Evolutionary conservation across 2,113 vertebrate genomes (phyloP), one percentile per base, ranked within the genome.

Genomic region (Ursus arctos): DNA sequence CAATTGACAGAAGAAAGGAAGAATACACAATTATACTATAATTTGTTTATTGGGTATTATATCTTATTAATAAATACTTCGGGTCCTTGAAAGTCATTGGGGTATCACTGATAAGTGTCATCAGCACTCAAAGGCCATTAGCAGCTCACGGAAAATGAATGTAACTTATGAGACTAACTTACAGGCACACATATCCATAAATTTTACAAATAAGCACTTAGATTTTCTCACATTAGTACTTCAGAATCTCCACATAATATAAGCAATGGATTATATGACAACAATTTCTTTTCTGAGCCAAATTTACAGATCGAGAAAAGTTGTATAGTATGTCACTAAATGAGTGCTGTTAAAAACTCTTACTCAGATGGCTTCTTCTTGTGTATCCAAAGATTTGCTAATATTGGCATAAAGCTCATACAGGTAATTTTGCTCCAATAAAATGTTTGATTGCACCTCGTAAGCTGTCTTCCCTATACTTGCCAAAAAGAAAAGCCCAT

Each of bases 301-400:
- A 83, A 96, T 92, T 86, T 94, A 83, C 26, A 90, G 91, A 74
- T 81, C 96, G 31, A 85, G 71, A 65, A 93, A 96, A 65, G 7
- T 28, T 53, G 19, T 65, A 53, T 33, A 57, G 36, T 71, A 14
- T 86, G n/a, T 36, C 31, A 82, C 24, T 69, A 72, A 77, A 26
- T 21, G 24, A 91, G 53, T 88, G 28, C 33, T 91, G 94, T 92
- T 28, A 67, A 94, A 97, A 77, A 84, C 47, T 67, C 61, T 65
- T 26, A 82, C 71, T 97, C 79, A 76, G 87, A 55, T 12, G 7
- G 2, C n/a, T 69, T 67, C 74, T 95, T 88, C 67, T 92, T 89
- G 31, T 59, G 19, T 72, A 63, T 96, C 80, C 72, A 72, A 96
- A 80, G 82, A 59, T 82, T 86, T 93, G 19, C 71, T 80, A 92